These are phyloP conservation scores for Formica exsecta DNA, from an alignment of 1,140 invertebrate species.

Conservation along the genomic window DNA sequence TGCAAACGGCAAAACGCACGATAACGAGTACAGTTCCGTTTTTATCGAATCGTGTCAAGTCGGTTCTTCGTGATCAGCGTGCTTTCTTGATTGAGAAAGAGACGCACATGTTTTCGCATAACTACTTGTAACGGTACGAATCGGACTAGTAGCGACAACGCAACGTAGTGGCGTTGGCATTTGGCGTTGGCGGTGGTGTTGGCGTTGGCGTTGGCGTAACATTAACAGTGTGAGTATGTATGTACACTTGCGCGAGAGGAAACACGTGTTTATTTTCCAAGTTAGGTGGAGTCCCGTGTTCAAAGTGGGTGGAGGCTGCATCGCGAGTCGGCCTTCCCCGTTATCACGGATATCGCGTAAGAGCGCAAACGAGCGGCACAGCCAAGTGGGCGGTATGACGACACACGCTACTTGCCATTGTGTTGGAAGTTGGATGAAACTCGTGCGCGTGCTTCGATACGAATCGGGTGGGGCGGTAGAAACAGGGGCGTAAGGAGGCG, in stretches of 20 bases:
- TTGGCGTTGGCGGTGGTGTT: background rate
- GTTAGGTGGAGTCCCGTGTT: constrained; percentile 85
- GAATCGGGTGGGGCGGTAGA: constrained; percentile 74
- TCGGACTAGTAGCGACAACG: background rate
- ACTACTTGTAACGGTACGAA: background rate
- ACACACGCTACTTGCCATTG: constrained; percentile 41
- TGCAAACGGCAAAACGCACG: background rate
- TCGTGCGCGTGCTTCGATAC: constrained; percentile 78
- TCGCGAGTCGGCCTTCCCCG: constrained; percentile 82
- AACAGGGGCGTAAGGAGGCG: constrained; percentile 83
- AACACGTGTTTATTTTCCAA: constrained; percentile 82
- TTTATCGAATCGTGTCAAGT: no score
- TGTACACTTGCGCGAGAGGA: constrained; percentile 1
- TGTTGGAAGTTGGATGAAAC: constrained; percentile 23
- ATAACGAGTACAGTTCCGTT: background rate
- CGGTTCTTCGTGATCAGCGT: background rate
- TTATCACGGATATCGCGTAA: constrained; percentile 78
- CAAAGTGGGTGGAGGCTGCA: constrained; percentile 85
- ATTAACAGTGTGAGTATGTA: constrained; percentile 26
- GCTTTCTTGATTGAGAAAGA: background rate
- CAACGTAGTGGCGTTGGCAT: background rate
- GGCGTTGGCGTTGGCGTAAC: background rate
- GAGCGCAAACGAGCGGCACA: constrained; percentile 80
- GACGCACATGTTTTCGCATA: background rate
- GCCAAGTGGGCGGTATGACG: constrained; percentile 75